These are phyloP conservation scores for Metopia argyrocephala DNA, from an alignment of 2,888 invertebrate species.

Conservation along the genomic window DNA sequence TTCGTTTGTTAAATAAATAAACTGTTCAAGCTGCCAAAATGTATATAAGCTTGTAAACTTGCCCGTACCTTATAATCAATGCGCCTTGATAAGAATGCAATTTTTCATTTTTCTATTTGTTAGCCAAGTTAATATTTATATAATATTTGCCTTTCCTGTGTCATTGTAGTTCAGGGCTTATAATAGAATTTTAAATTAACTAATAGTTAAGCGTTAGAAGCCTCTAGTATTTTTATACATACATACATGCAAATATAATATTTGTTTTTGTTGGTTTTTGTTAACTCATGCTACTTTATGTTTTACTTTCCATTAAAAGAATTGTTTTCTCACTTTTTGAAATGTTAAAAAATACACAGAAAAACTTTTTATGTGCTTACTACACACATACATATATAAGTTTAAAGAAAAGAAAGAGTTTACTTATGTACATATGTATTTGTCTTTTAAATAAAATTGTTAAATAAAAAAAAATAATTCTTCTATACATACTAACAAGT, in stretches of 20 bases:
- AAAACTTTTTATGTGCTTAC: conserved; percentile 2
- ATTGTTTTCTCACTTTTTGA: neutral
- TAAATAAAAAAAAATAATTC: conserved; percentile 20
- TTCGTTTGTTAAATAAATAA: too few relatives aligned
- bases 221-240: neutral
- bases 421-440: neutral
- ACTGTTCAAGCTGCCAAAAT: too few relatives aligned
- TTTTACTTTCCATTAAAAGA: conserved; percentile 28
- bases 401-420: neutral
- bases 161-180: neutral
- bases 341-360: neutral
- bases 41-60: too few relatives aligned
- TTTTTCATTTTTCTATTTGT: too few relatives aligned
- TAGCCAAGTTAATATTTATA: too few relatives aligned
- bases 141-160: too few relatives aligned
- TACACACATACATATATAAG: neutral
- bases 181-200: neutral
- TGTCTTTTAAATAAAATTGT: conserved; percentile 36
- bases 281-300: conserved; percentile 19
- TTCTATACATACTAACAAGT: conserved; percentile 7
- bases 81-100: too few relatives aligned
- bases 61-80: too few relatives aligned
- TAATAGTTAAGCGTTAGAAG: neutral
- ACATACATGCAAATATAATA: neutral
- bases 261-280: neutral